Conservation (phyloP, 2,888 invertebrate genomes). For the Galerucella calmariensis region DNA sequence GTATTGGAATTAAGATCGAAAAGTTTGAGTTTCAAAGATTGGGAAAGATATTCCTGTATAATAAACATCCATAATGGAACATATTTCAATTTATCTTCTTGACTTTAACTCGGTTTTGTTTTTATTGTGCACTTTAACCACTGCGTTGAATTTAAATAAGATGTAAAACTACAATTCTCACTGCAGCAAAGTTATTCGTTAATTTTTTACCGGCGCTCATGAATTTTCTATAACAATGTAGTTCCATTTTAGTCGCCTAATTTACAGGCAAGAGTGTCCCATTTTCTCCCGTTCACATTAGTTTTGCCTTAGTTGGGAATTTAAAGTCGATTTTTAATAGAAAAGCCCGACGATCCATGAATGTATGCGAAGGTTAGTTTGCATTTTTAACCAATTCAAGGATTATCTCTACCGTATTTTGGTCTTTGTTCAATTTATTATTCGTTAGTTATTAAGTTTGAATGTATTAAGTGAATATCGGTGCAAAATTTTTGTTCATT, state of each 20-base stretch:
- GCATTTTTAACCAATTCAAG: conserved; percentile 38
- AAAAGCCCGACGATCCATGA: conserved; percentile 26
- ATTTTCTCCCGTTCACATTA: conserved; percentile 37
- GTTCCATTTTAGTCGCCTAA: conserved; percentile 34
- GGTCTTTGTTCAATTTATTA: conserved; percentile 5
- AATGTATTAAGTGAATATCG: not conserved
- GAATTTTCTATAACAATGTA: conserved; percentile 21
- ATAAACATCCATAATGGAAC: not conserved
- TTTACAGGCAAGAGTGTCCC: conserved; percentile 37
- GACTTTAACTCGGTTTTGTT: not conserved
- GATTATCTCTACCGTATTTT: conserved; percentile 29
- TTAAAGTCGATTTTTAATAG: conserved; percentile 44
- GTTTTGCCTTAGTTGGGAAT: conserved; percentile 35
- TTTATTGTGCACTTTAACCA: not conserved
- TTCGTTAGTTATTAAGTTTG: not conserved
- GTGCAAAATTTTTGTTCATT: too few species aligned
- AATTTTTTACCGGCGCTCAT: conserved; percentile 25
- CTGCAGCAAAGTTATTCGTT: not conserved
- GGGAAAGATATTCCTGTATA: too few species aligned
- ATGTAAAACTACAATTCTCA: not conserved
- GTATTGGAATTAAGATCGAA: too few species aligned
- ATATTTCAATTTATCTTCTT: not conserved
- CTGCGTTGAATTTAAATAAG: not conserved
- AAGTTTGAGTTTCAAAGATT: too few species aligned
- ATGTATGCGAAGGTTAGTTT: conserved; percentile 35